Evolutionary conservation across 2,113 vertebrate genomes (phyloP).

Genomic region (Ellobius talpinus): DNA sequence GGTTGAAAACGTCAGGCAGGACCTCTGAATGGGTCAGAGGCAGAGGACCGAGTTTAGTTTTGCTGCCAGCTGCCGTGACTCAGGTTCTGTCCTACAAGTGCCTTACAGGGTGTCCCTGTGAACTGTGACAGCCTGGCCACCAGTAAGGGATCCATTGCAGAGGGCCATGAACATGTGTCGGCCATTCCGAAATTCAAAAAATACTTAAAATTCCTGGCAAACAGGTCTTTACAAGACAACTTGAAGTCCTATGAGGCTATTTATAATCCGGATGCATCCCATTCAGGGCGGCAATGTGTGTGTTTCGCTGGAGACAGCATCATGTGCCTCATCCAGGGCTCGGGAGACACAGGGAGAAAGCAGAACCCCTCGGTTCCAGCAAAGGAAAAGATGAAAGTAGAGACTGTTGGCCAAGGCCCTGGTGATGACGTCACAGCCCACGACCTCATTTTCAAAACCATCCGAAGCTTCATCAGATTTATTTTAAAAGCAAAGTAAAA

Average conservation of each 20-base stretch:
- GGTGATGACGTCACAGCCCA: rapidly evolving
- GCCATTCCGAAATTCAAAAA: neutral
- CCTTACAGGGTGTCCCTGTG: neutral
- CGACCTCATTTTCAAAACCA: neutral
- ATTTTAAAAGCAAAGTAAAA: conserved; percentile 35
- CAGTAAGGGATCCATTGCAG: rapidly evolving
- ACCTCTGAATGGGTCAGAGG: neutral
- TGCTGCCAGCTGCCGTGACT: neutral
- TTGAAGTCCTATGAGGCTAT: neutral
- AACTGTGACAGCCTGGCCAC: rapidly evolving
- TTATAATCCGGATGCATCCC: neutral
- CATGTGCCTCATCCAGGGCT: neutral
- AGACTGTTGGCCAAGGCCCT: neutral
- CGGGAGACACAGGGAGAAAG: neutral
- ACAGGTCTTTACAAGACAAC: neutral
- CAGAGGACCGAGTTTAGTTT: rapidly evolving
- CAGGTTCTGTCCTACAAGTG: neutral
- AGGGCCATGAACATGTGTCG: neutral
- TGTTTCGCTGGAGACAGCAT: neutral
- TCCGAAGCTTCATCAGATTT: neutral
- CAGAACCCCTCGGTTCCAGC: neutral
- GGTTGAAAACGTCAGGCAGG: neutral
- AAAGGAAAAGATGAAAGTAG: too few species aligned
- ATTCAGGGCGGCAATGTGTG: neutral
- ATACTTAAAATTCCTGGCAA: neutral